phyloP scores from a whole-genome alignment of 1,140 invertebrate genomes.

The Odontomachus brunneus region DNA sequence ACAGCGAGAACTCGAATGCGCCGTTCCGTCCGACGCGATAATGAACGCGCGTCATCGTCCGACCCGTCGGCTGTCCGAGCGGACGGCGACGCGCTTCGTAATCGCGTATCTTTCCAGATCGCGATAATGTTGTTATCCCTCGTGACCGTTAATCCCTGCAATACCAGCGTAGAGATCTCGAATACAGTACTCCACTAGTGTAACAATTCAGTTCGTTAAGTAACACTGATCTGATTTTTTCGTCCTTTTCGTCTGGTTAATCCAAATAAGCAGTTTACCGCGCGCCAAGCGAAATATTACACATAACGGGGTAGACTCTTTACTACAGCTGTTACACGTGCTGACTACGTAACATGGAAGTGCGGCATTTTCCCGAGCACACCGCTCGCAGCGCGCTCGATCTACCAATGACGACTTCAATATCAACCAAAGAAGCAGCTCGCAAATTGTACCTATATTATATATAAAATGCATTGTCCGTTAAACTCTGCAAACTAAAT shows the following conservation, averaged over 20 bases:
- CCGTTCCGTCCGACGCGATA: constrained; percentile 28
- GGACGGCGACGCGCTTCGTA: background rate
- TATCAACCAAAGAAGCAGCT: too few species aligned
- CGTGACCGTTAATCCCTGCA: background rate
- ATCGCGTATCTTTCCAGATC: background rate
- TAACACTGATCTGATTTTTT: too few species aligned
- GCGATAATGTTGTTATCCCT: background rate
- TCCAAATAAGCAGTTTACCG: background rate
- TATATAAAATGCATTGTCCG: too few species aligned
- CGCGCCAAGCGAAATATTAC: background rate
- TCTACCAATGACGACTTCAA: too few species aligned
- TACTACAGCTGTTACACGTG: background rate
- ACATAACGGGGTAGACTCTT: background rate
- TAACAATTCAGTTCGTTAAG: too few species aligned
- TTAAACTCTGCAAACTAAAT: too few species aligned
- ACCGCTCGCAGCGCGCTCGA: too few species aligned
- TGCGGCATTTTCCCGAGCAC: too few species aligned
- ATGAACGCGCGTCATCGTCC: constrained; percentile 26
- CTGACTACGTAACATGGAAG: too few species aligned
- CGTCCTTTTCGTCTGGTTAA: background rate
- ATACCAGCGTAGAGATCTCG: background rate
- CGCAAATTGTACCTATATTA: too few species aligned
- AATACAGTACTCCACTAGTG: too few species aligned
- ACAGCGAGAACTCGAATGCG: background rate
- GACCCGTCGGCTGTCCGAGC: background rate